Evolutionary conservation across 2,113 vertebrate species (phyloP), one percentile per base, ranked within the genome.

Genomic region (Struthidea cinerea): DNA sequence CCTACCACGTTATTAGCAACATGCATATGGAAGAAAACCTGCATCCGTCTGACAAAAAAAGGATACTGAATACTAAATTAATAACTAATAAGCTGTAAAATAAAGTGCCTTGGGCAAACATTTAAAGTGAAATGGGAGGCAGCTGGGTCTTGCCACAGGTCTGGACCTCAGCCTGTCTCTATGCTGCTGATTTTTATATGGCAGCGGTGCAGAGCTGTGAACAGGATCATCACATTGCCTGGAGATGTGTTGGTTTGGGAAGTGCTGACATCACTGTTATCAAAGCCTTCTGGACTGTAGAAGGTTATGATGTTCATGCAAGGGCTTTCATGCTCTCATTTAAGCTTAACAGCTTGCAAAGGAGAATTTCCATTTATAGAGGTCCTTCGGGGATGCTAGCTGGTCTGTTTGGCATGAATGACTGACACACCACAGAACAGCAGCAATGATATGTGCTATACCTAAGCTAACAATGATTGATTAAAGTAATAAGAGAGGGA

Each of bases 351-450:
- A 39, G 71, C 28, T 96, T 81, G 73, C 77, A 93, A 55, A 91
- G 41, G 59, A 87, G 49, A 80, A 73, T 90, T 53, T 87, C 59
- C 63, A 65, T 52, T 73, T 59, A 84, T 41, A 95, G 46, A 92
- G 70, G 67, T 52, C 84, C 90, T 96, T 87, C 3, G 32, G 81
- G 41, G 64, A 33, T 96, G 55, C 85, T 94, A 79, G 83, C 44
- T 90, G 85, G 84, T 96, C 92, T 95, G 74, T 86, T 96, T 97
- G 94, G 94, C 68, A 89, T 3, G 59, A 94, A 67, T 91, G 94
- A 97, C 67, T 94, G 90, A 97, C 90, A 91, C 33, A 50, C 42
- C 84, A 77, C 87, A 92, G 94, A 94, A 96, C 50, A 86, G 69
- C 18, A 94, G 32, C 18, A 16, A 74, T 95, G 79, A 94, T 95